Evolutionary conservation across 37 sponge, comb jelly and placozoan genomes (phyloP), one percentile per base, ranked within the genome.

Genomic region (Lycopodina hypogea): DNA sequence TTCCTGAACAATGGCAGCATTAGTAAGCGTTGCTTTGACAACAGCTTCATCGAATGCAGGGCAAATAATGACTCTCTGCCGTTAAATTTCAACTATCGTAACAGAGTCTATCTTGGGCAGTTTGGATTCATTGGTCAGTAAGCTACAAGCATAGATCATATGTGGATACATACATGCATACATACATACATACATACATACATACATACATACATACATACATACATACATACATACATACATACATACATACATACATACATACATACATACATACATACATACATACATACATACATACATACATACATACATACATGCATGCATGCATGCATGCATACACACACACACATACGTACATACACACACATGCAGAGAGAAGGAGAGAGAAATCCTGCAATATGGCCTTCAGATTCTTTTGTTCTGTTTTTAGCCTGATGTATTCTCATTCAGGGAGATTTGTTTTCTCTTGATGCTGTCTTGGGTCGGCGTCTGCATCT

Each of bases 101-200:
- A 70, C 64, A 26, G 21, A 23, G 84, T 84, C 51, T 76, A 84
- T 57, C 67, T 68, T n/a, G 84, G 84, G 24, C 84, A 84, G 57
- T 84, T 76, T 61, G 68, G 84, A 69, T 29, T 32, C 18, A 84
- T 84, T 7, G 11, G 84, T 84, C 28, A 83, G 83, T 71, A n/a
- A n/a, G n/a, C n/a, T n/a, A n/a, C n/a, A n/a, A n/a, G n/a, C n/a
- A n/a, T n/a, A n/a, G n/a, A n/a, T 32, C 37, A 23, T 63, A 6
- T 48, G 50, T 11, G 4, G 14, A 41, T 28, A 65, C 64, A 34
- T 29, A 79, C 42, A 79, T 33, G 39, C 42, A 38, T 42, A 68
- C 12, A 12, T 59, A 23, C 60, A 28, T 59, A 4, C 12, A 59
- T 59, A 59, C 4, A 6, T 28, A 59, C 60, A 23, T 59, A 28